A percentile compares a stretch with the other conserved stretches of the same genome.
Conservation (phyloP, 2,797 vertebrate species). For the Somateria mollissima region DNA sequence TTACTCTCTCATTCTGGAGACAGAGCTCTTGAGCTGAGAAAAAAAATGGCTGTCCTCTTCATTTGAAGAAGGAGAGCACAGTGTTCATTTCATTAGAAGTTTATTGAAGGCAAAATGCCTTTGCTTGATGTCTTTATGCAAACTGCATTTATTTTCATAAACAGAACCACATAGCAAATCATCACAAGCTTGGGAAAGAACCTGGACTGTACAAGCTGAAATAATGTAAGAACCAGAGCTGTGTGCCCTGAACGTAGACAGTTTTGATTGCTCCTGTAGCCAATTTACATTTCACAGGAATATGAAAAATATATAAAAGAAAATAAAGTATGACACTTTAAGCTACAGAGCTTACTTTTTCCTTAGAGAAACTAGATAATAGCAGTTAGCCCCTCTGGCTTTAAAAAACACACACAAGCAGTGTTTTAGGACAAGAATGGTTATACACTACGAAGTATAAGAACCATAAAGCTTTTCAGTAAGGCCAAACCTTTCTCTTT, state of each 20-base stretch:
- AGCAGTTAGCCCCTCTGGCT: background rate
- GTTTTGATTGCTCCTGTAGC: accelerated
- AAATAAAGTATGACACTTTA: background rate
- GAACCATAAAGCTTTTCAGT: background rate
- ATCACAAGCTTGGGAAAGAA: background rate
- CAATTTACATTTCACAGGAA: background rate
- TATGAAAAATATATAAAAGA: background rate
- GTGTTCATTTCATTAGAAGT: background rate
- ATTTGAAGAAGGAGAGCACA: background rate
- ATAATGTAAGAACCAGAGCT: background rate
- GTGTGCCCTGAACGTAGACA: background rate
- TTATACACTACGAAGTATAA: background rate
- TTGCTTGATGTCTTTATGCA: background rate
- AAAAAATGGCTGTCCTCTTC: background rate
- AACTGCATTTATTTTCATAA: background rate
- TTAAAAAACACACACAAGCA: background rate
- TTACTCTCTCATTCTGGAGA: background rate
- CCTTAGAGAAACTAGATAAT: background rate
- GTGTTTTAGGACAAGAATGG: background rate
- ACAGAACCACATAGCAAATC: background rate
- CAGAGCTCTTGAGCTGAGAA: background rate
- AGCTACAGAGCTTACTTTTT: background rate
- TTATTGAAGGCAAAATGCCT: background rate
- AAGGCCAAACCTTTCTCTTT: background rate
- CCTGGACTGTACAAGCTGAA: background rate